Conservation (phyloP, 2,113 vertebrate species). For the Xenotilapia caudafasciata region DNA sequence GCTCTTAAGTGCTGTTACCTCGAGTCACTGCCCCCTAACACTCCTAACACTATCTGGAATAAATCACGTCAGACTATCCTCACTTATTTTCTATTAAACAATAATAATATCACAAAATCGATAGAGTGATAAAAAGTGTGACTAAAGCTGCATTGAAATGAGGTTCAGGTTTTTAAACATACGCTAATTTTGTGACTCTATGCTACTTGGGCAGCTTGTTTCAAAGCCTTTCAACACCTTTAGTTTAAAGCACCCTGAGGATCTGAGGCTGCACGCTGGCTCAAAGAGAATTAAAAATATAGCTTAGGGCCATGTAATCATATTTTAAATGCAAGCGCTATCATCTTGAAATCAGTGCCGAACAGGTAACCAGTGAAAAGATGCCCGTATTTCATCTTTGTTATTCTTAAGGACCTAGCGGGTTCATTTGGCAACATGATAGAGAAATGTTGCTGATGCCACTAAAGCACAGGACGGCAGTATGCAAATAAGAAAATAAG, state of each 20-base stretch:
- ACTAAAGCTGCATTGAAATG: neutral
- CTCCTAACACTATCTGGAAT: neutral
- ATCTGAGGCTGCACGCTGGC: neutral
- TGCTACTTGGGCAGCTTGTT: neutral
- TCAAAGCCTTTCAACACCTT: neutral
- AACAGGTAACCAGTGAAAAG: constrained; percentile 17
- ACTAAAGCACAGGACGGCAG: neutral
- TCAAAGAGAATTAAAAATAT: constrained; percentile 31
- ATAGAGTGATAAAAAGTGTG: neutral
- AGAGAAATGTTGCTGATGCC: neutral
- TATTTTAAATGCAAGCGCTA: neutral
- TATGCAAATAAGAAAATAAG: neutral
- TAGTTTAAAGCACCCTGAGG: neutral
- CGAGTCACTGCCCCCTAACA: neutral
- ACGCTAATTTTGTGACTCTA: neutral
- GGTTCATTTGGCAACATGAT: neutral
- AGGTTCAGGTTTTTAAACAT: neutral
- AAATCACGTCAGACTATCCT: neutral
- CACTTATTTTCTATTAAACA: neutral
- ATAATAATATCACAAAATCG: neutral
- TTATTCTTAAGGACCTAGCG: neutral
- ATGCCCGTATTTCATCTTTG: neutral
- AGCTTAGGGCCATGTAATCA: neutral
- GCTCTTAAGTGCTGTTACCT: neutral
- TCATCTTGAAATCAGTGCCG: constrained; percentile 2